Percentiles rank a stretch among this genome's conserved stretches.
Evolutionary conservation across 2,797 vertebrate species (phyloP).

Genomic region (Rallus crepitans): DNA sequence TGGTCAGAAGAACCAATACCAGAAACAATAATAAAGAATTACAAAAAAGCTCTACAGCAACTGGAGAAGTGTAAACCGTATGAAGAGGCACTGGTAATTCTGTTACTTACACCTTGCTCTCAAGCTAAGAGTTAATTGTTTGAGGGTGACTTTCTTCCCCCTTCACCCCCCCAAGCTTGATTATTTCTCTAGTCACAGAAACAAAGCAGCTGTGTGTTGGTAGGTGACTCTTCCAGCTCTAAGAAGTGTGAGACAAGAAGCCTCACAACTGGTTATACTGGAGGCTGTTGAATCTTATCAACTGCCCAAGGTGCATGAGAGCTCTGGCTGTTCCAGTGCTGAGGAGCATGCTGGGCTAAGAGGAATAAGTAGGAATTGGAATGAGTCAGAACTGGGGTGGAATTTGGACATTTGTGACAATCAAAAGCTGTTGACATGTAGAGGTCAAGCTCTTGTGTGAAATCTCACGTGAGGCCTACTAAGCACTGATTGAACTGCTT

Average conservation of each 20-base stretch:
- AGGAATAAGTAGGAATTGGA: not conserved
- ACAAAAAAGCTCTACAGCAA: constrained; percentile 88
- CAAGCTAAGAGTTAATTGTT: not conserved
- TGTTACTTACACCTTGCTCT: not conserved
- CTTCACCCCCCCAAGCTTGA: fast-evolving
- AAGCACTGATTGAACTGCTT: not conserved
- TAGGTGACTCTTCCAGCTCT: not conserved
- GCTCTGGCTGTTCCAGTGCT: not conserved
- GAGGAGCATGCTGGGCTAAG: fast-evolving
- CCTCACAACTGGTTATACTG: not conserved
- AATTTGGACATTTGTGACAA: not conserved
- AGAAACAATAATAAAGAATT: constrained; percentile 82
- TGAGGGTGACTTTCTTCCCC: not conserved
- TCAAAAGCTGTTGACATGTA: not conserved
- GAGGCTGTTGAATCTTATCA: not conserved
- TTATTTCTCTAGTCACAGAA: not conserved
- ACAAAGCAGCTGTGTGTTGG: not conserved
- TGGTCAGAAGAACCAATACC: constrained; percentile 92
- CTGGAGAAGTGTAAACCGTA: constrained; percentile 87
- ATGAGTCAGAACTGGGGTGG: not conserved
- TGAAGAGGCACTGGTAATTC: constrained; percentile 91
- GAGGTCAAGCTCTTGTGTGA: not conserved
- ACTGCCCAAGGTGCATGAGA: not conserved
- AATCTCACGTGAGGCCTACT: not conserved
- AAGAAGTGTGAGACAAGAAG: not conserved